Evolutionary conservation across 2,888 invertebrate species (phyloP).

Genomic region (Athetis lepigone): DNA sequence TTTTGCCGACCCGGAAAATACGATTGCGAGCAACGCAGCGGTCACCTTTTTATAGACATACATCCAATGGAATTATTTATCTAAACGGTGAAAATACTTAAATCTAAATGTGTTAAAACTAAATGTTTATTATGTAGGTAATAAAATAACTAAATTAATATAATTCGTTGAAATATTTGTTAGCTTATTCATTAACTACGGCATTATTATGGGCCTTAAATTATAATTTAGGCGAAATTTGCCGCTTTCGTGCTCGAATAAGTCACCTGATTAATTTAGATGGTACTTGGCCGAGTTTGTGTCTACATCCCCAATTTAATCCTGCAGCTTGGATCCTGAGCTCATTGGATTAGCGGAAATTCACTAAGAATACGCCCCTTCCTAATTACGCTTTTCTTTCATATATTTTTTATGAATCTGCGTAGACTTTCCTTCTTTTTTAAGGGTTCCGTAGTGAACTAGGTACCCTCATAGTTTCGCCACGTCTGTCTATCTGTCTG

Average conservation of each 20-base stretch:
- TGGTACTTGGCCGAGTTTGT: constrained; percentile 64
- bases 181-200: neutral
- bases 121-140: too few relatives aligned
- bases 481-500: too few relatives aligned
- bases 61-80: too few relatives aligned
- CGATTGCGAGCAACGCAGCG: too few relatives aligned
- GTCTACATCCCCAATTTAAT: constrained; percentile 60
- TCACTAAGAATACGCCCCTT: constrained; percentile 64
- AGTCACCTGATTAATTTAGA: constrained; percentile 75
- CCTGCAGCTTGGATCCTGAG: constrained; percentile 52
- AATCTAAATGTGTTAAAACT: too few relatives aligned
- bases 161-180: neutral
- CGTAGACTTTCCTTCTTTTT: constrained; percentile 3
- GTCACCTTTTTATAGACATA: too few relatives aligned
- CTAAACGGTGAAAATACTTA: too few relatives aligned
- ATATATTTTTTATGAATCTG: constrained; percentile 68
- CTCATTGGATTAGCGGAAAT: constrained; percentile 64
- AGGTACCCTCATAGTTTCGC: too few relatives aligned
- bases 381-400: constrained; percentile 66
- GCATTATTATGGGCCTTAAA: constrained; percentile 34
- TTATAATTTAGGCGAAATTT: constrained; percentile 39
- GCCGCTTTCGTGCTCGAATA: constrained; percentile 56
- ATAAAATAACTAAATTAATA: too few relatives aligned
- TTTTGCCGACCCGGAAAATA: too few relatives aligned
- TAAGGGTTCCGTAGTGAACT: too few relatives aligned